Percentiles rank a stretch among this genome's conserved stretches.
Evolutionary conservation across 1,140 invertebrate genomes (phyloP).

Genomic region (Drosophila takahashii): DNA sequence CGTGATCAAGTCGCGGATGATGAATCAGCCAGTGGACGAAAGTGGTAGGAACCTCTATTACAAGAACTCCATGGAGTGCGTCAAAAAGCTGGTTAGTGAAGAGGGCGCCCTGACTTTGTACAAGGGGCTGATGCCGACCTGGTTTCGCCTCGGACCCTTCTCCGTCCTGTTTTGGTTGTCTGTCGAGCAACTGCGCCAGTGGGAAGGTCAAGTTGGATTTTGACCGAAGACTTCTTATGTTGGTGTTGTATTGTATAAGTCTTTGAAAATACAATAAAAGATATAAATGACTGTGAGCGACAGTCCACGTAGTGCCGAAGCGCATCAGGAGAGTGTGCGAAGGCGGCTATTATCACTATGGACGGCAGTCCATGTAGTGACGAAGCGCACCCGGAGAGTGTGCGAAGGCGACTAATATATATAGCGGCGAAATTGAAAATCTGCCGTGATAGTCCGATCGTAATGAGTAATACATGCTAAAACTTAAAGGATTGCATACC

Average conservation of each 20-base stretch:
- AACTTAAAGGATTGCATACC: too few relatives aligned
- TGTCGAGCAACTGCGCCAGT: slow-evolving; percentile 54
- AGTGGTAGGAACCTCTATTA: slow-evolving; percentile 33
- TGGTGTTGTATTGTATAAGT: background rate
- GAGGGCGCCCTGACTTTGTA: slow-evolving; percentile 47
- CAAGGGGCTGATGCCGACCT: slow-evolving; percentile 57
- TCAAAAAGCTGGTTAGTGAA: slow-evolving; percentile 25
- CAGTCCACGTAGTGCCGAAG: too few relatives aligned
- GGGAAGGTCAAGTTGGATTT: slow-evolving; percentile 59
- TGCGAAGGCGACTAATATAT: too few relatives aligned
- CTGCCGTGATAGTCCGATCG: too few relatives aligned
- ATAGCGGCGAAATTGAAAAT: too few relatives aligned
- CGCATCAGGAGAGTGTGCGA: too few relatives aligned
- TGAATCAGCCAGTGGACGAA: slow-evolving; percentile 51
- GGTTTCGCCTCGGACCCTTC: slow-evolving; percentile 59
- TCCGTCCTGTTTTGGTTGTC: slow-evolving; percentile 67
- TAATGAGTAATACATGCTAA: too few relatives aligned
- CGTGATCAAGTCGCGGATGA: slow-evolving; percentile 59
- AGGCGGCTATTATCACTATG: too few relatives aligned
- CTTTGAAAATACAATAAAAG: background rate
- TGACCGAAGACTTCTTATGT: background rate
- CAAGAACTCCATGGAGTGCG: slow-evolving; percentile 39
- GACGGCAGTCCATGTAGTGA: too few relatives aligned
- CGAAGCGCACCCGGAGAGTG: too few relatives aligned
- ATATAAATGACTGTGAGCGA: too few relatives aligned